Percentiles rank a stretch among this genome's conserved stretches.
These are phyloP conservation scores for Halictus ligatus DNA, from an alignment of 2,888 invertebrate genomes.

Conservation along the genomic window DNA sequence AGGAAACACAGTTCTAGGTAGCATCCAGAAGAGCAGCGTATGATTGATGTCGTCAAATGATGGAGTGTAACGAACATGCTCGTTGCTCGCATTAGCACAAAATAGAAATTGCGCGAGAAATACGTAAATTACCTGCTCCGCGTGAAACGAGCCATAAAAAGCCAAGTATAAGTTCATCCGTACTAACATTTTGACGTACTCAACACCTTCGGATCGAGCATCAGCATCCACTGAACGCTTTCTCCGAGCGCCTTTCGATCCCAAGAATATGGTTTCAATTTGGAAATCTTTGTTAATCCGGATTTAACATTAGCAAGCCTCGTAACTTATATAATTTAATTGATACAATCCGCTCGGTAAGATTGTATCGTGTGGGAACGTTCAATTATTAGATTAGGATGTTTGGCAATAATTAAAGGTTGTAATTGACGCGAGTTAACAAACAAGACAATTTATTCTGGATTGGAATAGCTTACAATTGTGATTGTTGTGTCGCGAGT, in stretches of 20 bases:
- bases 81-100: background rate
- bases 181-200: background rate
- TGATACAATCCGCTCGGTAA: no score
- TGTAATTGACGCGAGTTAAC: no score
- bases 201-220: background rate
- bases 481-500: no score
- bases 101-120: background rate
- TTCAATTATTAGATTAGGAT: no score
- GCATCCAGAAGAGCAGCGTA: background rate
- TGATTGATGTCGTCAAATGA: background rate
- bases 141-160: background rate
- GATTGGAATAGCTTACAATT: no score
- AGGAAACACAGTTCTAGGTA: background rate
- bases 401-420: no score
- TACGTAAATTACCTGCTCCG: background rate
- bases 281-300: no score
- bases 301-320: no score
- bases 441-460: no score
- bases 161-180: background rate
- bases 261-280: no score
- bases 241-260: background rate
- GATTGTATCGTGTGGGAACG: no score
- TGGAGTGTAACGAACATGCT: background rate
- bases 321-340: no score
- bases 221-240: background rate